A percentile compares a stretch with the other conserved stretches of the same genome.
Evolutionary conservation across 2,797 vertebrate species (phyloP).

Genomic region (Coilia nasus): DNA sequence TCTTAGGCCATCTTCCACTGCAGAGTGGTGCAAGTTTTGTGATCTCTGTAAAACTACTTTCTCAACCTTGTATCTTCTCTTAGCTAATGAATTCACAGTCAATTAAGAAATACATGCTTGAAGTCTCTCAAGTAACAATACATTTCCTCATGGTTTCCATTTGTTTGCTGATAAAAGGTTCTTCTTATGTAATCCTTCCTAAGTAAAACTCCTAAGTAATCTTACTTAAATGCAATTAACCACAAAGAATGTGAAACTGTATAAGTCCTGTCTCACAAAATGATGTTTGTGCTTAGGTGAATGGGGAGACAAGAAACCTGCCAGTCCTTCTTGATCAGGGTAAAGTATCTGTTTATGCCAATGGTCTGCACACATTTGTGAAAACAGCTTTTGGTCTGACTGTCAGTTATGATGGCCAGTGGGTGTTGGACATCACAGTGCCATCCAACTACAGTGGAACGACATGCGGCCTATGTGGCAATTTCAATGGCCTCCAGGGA

Average conservation of each 20-base stretch:
- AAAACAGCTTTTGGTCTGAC: conserved; percentile 67
- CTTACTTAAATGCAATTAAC: too few species aligned
- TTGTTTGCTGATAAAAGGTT: too few species aligned
- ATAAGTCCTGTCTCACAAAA: neutral
- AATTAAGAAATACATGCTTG: too few species aligned
- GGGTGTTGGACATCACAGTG: conserved; percentile 67
- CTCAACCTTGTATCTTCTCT: too few species aligned
- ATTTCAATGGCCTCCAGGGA: conserved; percentile 73
- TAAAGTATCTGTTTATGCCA: conserved; percentile 64
- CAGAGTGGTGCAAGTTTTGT: neutral
- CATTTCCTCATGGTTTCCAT: too few species aligned
- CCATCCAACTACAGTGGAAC: conserved; percentile 67
- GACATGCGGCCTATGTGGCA: conserved; percentile 79
- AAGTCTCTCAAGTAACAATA: too few species aligned
- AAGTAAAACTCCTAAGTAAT: too few species aligned
- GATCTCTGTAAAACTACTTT: too few species aligned
- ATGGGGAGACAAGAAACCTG: conserved; percentile 64
- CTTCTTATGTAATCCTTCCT: too few species aligned
- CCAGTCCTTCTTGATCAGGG: conserved; percentile 66
- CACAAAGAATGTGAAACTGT: too few species aligned
- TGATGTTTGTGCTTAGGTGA: conserved; percentile 56
- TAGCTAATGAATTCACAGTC: too few species aligned
- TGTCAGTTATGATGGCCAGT: conserved; percentile 69
- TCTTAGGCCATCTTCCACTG: neutral
- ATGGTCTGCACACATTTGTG: conserved; percentile 67